These are phyloP conservation scores for Craniophora ligustri DNA, from an alignment of 2,888 invertebrate genomes.

Conservation along the genomic window DNA sequence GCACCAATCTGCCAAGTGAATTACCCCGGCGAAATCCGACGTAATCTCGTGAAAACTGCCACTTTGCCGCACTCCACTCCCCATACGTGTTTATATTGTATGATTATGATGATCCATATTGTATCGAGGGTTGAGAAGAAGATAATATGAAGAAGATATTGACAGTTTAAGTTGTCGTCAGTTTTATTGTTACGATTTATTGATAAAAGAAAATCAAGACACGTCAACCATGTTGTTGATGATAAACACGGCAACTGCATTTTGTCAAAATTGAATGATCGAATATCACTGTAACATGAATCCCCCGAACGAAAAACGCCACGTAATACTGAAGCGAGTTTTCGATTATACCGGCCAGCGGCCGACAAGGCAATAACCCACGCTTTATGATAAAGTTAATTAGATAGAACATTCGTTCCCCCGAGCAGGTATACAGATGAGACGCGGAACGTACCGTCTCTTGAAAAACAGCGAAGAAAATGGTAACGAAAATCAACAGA, in stretches of 20 bases:
- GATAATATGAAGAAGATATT: not conserved
- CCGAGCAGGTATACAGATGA: constrained; percentile 80
- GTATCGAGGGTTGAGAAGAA: constrained; percentile 15
- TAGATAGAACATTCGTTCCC: constrained; percentile 86
- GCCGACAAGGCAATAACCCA: constrained; percentile 81
- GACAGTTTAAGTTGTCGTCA: not conserved
- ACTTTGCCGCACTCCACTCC: constrained; percentile 31
- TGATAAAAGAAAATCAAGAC: too few relatives aligned
- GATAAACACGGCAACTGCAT: too few relatives aligned
- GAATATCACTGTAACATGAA: constrained; percentile 37
- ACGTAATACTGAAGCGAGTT: constrained; percentile 67
- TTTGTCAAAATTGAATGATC: constrained; percentile 3
- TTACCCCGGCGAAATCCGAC: constrained; percentile 58
- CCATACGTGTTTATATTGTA: constrained; percentile 37
- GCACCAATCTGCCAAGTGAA: constrained; percentile 64
- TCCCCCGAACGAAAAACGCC: constrained; percentile 58
- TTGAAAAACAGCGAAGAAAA: constrained; percentile 70
- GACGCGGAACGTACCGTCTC: constrained; percentile 60
- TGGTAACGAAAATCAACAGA: constrained; percentile 65
- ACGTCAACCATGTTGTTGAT: too few relatives aligned
- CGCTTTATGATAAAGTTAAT: constrained; percentile 87
- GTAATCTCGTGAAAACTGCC: constrained; percentile 60
- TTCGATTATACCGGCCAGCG: constrained; percentile 74
- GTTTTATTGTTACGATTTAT: too few relatives aligned
- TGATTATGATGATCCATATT: constrained; percentile 37